A percentile compares a stretch with the other conserved stretches of the same genome.
These are phyloP conservation scores for Lydus trimaculatus DNA, from an alignment of 2,888 invertebrate genomes.

Conservation along the genomic window DNA sequence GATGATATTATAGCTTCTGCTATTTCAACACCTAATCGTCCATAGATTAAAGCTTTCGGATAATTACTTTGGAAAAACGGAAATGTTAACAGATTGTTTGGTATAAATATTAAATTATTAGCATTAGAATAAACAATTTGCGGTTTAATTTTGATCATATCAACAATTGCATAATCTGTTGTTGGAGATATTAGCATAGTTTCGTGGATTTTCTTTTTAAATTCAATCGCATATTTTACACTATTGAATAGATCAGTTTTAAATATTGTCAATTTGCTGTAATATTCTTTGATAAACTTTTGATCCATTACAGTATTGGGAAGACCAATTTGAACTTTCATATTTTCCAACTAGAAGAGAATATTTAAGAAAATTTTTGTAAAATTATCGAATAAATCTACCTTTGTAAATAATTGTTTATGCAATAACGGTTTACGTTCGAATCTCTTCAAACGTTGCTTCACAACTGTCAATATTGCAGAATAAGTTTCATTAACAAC, in stretches of 20 bases:
- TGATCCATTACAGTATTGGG: conserved; percentile 53
- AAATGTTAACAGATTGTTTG: conserved; percentile 57
- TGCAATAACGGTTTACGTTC: conserved; percentile 42
- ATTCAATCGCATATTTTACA: conserved; percentile 60
- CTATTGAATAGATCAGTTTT: conserved; percentile 64
- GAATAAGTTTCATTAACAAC: conserved; percentile 47
- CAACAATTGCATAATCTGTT: conserved; percentile 50
- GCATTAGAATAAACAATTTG: conserved; percentile 58
- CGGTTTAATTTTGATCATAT: conserved; percentile 37
- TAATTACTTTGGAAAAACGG: conserved; percentile 60
- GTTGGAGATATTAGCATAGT: conserved; percentile 53
- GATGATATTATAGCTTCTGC: conserved; percentile 60
- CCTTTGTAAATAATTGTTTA: conserved; percentile 57
- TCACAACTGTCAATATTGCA: conserved; percentile 42
- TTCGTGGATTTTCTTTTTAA: conserved; percentile 58
- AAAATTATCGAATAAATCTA: conserved; percentile 35
- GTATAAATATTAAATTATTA: conserved; percentile 61
- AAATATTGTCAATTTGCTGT: conserved; percentile 59
- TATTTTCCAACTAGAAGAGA: conserved; percentile 57
- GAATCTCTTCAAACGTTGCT: conserved; percentile 42
- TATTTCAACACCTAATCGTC: conserved; percentile 61
- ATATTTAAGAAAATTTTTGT: conserved; percentile 7
- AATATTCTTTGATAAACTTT: conserved; percentile 58
- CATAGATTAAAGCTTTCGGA: conserved; percentile 61
- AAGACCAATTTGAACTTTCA: conserved; percentile 61